Percentiles rank a stretch among this genome's conserved stretches.
These are phyloP conservation scores for Monarcha castaneiventris DNA, from an alignment of 2,113 vertebrate genomes.

Conservation along the genomic window DNA sequence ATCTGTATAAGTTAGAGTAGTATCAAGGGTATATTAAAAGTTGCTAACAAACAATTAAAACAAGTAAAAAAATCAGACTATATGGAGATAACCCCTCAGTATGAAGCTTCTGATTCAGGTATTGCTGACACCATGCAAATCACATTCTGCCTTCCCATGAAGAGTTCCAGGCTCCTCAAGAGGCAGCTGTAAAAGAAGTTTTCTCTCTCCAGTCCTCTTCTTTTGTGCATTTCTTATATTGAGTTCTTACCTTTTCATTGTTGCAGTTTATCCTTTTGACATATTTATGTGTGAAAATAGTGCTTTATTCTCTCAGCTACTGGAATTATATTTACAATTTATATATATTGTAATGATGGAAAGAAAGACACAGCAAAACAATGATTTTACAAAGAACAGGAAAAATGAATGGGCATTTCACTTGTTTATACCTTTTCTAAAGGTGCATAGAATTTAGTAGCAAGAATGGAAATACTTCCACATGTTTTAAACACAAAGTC, in stretches of 20 bases:
- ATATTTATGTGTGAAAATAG: neutral
- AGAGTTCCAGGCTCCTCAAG: neutral
- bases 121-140: neutral
- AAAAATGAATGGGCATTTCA: neutral
- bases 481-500: neutral
- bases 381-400: neutral
- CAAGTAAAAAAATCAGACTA: fast-evolving
- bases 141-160: neutral
- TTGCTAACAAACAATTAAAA: neutral
- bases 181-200: neutral
- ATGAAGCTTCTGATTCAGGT: neutral
- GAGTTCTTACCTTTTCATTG: neutral
- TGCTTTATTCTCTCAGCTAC: neutral
- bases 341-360: neutral
- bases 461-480: neutral
- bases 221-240: neutral
- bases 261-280: neutral
- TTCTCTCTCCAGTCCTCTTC: neutral
- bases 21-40: neutral
- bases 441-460: neutral
- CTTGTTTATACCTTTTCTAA: neutral
- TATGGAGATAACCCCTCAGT: neutral
- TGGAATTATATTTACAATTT: neutral
- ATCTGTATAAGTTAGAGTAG: neutral
- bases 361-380: neutral